Base-by-base conservation (phyloP, 1,140 invertebrate genomes). In the Sycophaga agraensis region DNA sequence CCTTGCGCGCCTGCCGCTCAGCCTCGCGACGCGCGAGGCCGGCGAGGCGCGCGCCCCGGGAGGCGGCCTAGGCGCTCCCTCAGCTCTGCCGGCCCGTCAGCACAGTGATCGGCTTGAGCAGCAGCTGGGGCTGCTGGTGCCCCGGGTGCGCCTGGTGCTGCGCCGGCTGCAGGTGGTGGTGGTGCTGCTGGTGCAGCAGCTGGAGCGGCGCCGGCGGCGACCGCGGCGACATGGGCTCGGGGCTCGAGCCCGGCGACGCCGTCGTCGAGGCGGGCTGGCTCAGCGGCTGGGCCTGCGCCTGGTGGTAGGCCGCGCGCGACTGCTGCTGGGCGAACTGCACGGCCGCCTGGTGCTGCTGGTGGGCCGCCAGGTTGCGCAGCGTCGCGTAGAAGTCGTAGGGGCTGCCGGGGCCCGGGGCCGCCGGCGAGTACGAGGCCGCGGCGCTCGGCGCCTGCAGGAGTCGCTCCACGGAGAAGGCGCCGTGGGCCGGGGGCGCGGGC, bases 391-490 rank as follows among this genome's bases (percentile, higher is more conserved):
- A 82, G 19, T 84, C 82, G 59, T 82, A 81, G 4, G 73, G 72
- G 37, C 65, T 70, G 0, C 64, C 39, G 4, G 73, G 40, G 5
- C 70, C 22, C 5, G 72, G 43, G 5, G 70, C 24, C 9, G 73
- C 22, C 31, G 77, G 67, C 34, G 73, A 70, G 50, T 77, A 74
- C 28, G 4, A 11, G 11, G 4, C 28, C 28, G 28, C 49, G 4
- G 65, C 67, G 2, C 69, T 66, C 6, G 79, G 73, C 0, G 72
- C 59, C 19, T 78, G 77, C 0, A 80, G 68, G 5, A 81, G 72
- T 71, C 76, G 82, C 72, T 77, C 83, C 72, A 78, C 83, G 70
- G 76, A 84, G 78, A 70, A 86, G 76, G 70, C 71, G 81, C 64
- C 63, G 66, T 78, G 21, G 77, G 73, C 1, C 5, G 84, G 82